phyloP scores from a whole-genome alignment of 2,113 vertebrate genomes.

The Rhinopomastus cyanomelas region DNA sequence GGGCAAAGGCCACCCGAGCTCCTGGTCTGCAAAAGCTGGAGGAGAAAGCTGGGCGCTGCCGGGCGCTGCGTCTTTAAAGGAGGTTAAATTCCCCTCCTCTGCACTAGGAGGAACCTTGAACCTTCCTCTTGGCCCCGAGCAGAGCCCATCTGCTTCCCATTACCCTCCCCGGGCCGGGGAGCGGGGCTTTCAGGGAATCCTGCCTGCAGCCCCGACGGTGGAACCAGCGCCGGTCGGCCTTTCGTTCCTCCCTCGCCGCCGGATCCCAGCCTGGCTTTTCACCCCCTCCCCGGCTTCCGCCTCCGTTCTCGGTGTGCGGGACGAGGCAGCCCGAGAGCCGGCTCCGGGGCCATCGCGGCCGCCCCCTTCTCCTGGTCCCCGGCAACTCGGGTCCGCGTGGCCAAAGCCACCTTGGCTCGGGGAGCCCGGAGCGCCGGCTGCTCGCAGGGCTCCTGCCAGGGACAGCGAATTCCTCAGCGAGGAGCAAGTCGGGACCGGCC shows the following conservation, averaged over 20 bases:
- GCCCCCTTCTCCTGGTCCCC: fast-evolving
- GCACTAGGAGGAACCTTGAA: conserved; percentile 72
- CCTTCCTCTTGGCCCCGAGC: conserved; percentile 60
- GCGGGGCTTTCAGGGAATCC: conserved; percentile 63
- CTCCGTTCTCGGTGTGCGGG: not conserved
- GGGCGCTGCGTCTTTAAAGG: conserved; percentile 58
- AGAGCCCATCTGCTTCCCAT: conserved; percentile 69
- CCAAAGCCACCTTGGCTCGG: conserved; percentile 16
- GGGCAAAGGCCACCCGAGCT: conserved; percentile 45
- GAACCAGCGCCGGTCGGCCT: conserved; percentile 54
- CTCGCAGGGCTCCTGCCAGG: conserved; percentile 27
- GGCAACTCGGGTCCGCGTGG: not conserved
- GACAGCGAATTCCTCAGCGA: conserved; percentile 54
- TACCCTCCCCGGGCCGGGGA: conserved; percentile 49
- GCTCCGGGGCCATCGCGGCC: fast-evolving
- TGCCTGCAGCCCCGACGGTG: conserved; percentile 59
- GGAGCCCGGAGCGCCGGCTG: conserved; percentile 17
- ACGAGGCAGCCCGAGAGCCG: not conserved
- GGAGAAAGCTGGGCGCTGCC: conserved; percentile 38
- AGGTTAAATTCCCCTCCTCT: conserved; percentile 61
- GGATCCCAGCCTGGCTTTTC: not conserved
- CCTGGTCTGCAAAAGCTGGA: conserved; percentile 53
- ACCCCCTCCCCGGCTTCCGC: no score
- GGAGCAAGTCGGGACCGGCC: conserved; percentile 30
- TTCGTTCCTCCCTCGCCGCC: not conserved